Percentiles rank a stretch among this genome's conserved stretches.
phyloP scores from a whole-genome alignment of 2,888 invertebrate species.

The Rotaria socialis region DNA sequence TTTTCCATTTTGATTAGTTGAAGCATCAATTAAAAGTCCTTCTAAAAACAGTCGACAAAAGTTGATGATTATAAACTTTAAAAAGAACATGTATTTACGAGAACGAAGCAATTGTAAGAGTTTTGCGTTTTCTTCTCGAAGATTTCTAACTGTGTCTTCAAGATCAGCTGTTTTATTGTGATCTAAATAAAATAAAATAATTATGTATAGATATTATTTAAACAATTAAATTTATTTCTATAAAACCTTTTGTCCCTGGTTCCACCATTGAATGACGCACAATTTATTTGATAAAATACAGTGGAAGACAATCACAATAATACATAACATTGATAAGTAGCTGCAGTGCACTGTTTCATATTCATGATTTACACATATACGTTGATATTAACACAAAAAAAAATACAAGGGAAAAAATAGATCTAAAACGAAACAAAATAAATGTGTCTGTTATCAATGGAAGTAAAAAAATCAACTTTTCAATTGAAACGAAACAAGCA shows the following conservation, averaged over 20 bases:
- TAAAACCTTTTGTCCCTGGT: not conserved
- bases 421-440: not conserved
- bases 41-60: not conserved
- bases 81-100: not conserved
- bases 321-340: not conserved
- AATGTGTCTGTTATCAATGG: not conserved
- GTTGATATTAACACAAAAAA: not conserved
- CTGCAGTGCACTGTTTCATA: not conserved
- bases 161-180: not conserved
- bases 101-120: conserved; percentile 19
- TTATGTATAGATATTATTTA: too few relatives aligned
- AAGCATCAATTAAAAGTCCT: not conserved
- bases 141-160: not conserved
- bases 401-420: not conserved
- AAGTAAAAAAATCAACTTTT: not conserved
- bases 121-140: conserved; percentile 23
- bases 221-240: too few relatives aligned
- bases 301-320: not conserved
- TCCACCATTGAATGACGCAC: not conserved
- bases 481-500: not conserved
- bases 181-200: not conserved
- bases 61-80: too few relatives aligned
- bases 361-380: not conserved
- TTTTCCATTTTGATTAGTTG: not conserved
- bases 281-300: not conserved